Conservation (phyloP, 2,113 vertebrate species). For the Engraulis encrasicolus region DNA sequence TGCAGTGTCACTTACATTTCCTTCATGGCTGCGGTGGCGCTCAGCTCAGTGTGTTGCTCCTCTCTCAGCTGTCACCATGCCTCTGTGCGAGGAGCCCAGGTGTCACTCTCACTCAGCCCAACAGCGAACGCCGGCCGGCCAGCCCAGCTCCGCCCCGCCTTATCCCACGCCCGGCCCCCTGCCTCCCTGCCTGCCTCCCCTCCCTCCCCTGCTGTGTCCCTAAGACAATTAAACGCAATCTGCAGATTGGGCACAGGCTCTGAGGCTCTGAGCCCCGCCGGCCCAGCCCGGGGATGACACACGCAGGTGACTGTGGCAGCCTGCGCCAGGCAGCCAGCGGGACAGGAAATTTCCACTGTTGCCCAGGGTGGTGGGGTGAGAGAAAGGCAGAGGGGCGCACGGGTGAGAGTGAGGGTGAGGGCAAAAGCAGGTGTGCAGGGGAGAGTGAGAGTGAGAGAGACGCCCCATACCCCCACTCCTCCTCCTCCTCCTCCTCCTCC, state of each 20-base stretch:
- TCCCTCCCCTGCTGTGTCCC: neutral
- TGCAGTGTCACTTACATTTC: constrained; percentile 56
- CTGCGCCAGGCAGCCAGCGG: neutral
- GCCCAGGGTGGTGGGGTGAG: neutral
- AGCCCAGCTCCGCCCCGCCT: constrained; percentile 21
- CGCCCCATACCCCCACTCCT: too few relatives aligned
- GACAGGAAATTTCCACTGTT: constrained; percentile 71
- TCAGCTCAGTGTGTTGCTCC: constrained; percentile 25
- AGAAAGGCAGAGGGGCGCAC: neutral
- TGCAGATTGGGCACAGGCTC: constrained; percentile 51
- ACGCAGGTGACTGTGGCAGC: constrained; percentile 30
- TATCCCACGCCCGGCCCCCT: constrained; percentile 24
- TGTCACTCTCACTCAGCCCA: constrained; percentile 34
- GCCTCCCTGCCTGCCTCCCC: neutral
- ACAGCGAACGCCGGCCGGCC: neutral
- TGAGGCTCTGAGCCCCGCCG: neutral
- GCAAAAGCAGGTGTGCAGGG: too few relatives aligned
- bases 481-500: too few relatives aligned
- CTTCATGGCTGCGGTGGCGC: constrained; percentile 53
- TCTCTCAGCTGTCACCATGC: constrained; percentile 56
- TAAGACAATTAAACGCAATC: constrained; percentile 58
- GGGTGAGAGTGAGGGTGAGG: neutral
- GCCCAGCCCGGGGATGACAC: constrained; percentile 36
- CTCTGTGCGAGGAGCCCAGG: constrained; percentile 37
- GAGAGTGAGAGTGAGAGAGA: too few relatives aligned